Evolutionary conservation across 2,113 vertebrate species (phyloP), one percentile per base, ranked within the genome.

Genomic region (Barnardius zonarius): DNA sequence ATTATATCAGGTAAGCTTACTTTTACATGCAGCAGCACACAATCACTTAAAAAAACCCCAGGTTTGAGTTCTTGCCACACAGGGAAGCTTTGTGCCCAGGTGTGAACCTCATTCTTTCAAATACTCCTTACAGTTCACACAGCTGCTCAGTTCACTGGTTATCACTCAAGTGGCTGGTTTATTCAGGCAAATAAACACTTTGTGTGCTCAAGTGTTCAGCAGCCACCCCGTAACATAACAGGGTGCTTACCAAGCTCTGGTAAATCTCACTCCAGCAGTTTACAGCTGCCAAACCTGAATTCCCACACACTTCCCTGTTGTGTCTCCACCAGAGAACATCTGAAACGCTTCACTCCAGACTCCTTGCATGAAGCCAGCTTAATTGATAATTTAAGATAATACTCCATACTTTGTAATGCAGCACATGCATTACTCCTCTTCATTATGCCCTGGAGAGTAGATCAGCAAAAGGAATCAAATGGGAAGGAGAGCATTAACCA

Each of bases 401-500:
- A 20, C 8, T 88, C 52, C 23, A 18, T 52, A 33, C 11, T 66
- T 76, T 33, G 24, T 19, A 70, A 84, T 33, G 55, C 84, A 61
- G 51, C 17, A 41, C 17, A 46, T 39, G 13, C 3, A 20, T 82
- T 46, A 68, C 35, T 67, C 25, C 22, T 86, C 37, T 92, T 83
- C 62, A 54, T 82, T 72, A 49, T 49, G 46, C 51, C 66, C 91
- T 43, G 19, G 41, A 91, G 64, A 87, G 11, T 2, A 63, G 13
- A 25, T 11, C 1, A 2, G 51, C 69, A 74, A 43, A 41, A 78
- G 19, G 17, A 81, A 89, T 67, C 41, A 78, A 78, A 46, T 5
- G 23, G 62, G 43, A 91, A 75, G 5, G 10, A 0, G 0, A 76
- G 54, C 0, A 0, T 30, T 61, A 88, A 74, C 31, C 25, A 63